Base-by-base conservation (phyloP, 2,113 vertebrate species). In the Buteo buteo region DNA sequence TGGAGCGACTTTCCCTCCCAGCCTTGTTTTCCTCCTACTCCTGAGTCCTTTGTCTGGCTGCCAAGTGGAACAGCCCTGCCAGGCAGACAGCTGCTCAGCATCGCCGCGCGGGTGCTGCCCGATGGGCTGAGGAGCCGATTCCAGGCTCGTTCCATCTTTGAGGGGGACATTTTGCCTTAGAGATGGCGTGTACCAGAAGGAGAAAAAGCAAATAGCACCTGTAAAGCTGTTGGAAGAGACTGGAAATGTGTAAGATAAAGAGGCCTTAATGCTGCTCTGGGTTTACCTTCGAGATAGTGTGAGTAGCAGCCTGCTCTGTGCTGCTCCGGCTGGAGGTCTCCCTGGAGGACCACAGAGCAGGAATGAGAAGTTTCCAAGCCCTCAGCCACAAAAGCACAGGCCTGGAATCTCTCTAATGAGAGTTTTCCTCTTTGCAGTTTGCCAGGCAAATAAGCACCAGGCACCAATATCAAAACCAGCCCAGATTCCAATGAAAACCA, bases 1-100 rank as follows among this genome's bases (percentile, higher is more conserved):
- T 85, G 91, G 84, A 95, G 96, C 13, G 34, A 80, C 95, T 94
- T 95, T 96, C 95, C 95, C 94, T 95, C 91, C 73, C 94, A 84
- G 93, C 94, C 95, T 72, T 96, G 88, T 94, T 96, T 95, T 95
- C 93, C 91, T 97, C 84, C 91, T 87, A 31, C 96, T 95, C 95
- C 91, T 82, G 95, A 95, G 89, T 38, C 91, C 93, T 95, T 96
- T 97, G 93, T 96, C 80, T 93, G 94, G 81, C 97, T 95, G 96
- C 96, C 97, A 97, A 92, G 95, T 4, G 86, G 94, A 95, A 74
- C 88, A 42, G 94, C 94, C 95, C 95, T 93, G 95, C 95, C 92
- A 94, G 96, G 95, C 95, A 78, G 92, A 54, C 96, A 94, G 92
- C 92, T 97, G 96, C 95, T 96, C 93, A 8, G 73, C 96, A 94